Evolutionary conservation across 2,797 vertebrate species (phyloP), one percentile per base, ranked within the genome.

Genomic region (Mycteria americana): DNA sequence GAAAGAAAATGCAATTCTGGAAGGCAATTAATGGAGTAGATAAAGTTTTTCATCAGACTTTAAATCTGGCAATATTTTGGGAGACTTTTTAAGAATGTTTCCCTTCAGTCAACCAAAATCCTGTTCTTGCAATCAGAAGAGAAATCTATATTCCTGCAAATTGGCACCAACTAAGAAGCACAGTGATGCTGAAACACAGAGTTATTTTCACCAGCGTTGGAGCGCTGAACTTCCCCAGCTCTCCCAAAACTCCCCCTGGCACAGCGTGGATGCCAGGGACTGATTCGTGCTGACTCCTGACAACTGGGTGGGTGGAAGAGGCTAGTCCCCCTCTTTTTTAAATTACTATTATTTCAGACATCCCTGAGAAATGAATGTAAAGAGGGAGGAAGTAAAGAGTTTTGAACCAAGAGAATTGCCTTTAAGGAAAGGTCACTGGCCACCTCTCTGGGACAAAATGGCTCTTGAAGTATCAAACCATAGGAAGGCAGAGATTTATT

Each of bases 71-170:
- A 93, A 67, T 69, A 73, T 72, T 89, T 62, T 65, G 13, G 21
- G 65, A 86, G 39, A 21, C 25, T 76, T 91, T 76, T 70, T 64
- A 85, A 88, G 39, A 77, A 39, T 92, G 62, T 93, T 95, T 46
- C 50, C 18, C 10, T 78, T 62, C 43, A 48, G 37, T 75, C 70
- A 83, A 83, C 37, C 41, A 83, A 93, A 96, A 88, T 77, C 41
- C 84, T 95, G 93, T 62, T 97, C 33, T 78, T 95, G 45, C 57
- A 83, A 89, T 91, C 91, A 95, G 37, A 31, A 67, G 53, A 91
- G 57, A 85, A 94, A 94, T 92, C 35, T 91, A 15, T 72, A 67
- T 81, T 95, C 78, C 87, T 84, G 54, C 21, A 92, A 89, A 83
- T 5, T 89, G 90, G 81, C 78, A 77, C 28, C 54, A 45, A 65